Evolutionary conservation across 2,797 vertebrate genomes (phyloP), one percentile per base, ranked within the genome.

Genomic region (Halcyon chelicuti): DNA sequence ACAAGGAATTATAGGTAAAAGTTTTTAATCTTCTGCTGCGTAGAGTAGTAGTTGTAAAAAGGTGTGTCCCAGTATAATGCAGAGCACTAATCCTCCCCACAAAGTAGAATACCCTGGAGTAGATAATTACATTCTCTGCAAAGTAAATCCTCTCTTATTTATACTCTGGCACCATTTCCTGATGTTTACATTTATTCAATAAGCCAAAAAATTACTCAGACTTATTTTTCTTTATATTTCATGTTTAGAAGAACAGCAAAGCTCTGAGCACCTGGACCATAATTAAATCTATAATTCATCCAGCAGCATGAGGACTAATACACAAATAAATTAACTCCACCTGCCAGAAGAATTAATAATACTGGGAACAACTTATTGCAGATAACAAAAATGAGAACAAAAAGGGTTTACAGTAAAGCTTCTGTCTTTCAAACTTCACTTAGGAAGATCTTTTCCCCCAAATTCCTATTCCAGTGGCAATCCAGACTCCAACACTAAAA

Each of bases 231-330:
- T 83, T 92, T 87, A 85, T 74, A 92, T 92, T 91, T 93, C 58
- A 92, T 9, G 0, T 93, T 82, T 20, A 87, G 75, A 94, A 90
- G 44, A 95, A 83, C 7, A 15, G 75, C 68, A 92, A 92, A 95
- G 63, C 83, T 96, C 74, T 95, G 83, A 93, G 54, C 86, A 89
- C 93, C 86, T 87, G 90, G 72, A 68, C 77, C 57, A 68, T 89
- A 96, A 96, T 96, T 95, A 95, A 92, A 93, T 95, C 90, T 86
- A 55, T 93, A 96, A 96, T 33, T 96, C 86, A 92, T 62, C 71
- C 65, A 91, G 57, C 67, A 94, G 86, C 83, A 91, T 57, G 49
- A 90, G 94, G 80, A 87, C 49, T 72, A 86, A 86, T 44, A 91
- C 14, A 78, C 75, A 94, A 95, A 95, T 82, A 95, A 91, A 95